Percentiles rank a stretch among this genome's conserved stretches.
Conservation (phyloP, 2,797 vertebrate species). For the Columba guinea region DNA sequence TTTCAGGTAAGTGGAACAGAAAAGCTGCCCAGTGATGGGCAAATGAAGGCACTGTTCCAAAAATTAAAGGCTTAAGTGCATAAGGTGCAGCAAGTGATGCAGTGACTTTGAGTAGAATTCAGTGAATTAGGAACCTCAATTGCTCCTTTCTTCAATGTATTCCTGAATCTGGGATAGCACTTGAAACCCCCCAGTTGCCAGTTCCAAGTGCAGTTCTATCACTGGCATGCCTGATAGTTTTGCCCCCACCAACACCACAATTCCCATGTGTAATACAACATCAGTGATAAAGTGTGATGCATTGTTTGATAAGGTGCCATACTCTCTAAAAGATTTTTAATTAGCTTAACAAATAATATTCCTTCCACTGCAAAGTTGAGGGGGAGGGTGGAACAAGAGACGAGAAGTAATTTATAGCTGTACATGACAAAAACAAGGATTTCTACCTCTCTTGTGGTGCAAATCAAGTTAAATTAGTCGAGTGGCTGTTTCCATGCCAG, state of each 20-base stretch:
- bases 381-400: neutral
- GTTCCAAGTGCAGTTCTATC: neutral
- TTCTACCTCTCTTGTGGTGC: neutral
- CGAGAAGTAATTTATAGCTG: neutral
- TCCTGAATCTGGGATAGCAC: neutral
- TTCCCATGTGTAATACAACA: neutral
- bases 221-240: rapidly evolving
- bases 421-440: neutral
- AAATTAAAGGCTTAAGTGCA: neutral
- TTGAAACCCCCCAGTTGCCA: neutral
- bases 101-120: neutral
- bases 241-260: neutral
- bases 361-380: neutral
- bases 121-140: neutral
- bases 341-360: neutral
- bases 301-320: neutral
- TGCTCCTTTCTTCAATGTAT: neutral
- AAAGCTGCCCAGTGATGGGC: neutral
- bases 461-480: conserved; percentile 26
- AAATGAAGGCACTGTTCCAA: neutral
- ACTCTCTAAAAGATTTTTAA: neutral
- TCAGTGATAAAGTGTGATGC: neutral
- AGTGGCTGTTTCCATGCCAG: conserved; percentile 16
- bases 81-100: neutral
- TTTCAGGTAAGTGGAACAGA: neutral